Conservation (phyloP, 2,888 invertebrate species). For the Drosophila infuscata region DNA sequence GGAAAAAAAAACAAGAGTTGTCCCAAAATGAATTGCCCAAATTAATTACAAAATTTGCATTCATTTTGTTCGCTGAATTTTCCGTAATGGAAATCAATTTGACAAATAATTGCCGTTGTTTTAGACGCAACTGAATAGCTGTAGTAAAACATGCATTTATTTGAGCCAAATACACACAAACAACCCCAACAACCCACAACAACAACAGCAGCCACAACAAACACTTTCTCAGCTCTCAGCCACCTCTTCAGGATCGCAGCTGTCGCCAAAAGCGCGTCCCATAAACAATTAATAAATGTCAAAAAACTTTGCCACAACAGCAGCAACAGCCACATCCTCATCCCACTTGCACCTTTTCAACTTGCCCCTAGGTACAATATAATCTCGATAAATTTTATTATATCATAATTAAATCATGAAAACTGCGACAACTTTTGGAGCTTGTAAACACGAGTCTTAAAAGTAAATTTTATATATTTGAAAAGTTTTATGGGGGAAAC, state of each 20-base stretch:
- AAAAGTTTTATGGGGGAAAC: constrained; percentile 49
- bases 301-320: constrained; percentile 69
- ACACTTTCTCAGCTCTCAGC: constrained; percentile 26
- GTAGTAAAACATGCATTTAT: constrained; percentile 2
- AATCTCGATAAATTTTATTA: constrained; percentile 58
- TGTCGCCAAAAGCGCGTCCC: constrained; percentile 70
- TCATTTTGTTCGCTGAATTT: constrained; percentile 10
- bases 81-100: neutral
- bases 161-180: constrained; percentile 17
- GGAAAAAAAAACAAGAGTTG: constrained; percentile 22
- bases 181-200: constrained; percentile 32
- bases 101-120: constrained; percentile 13
- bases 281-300: constrained; percentile 80
- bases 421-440: constrained; percentile 39
- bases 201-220: constrained; percentile 12
- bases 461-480: constrained; percentile 43
- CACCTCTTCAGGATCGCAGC: constrained; percentile 66
- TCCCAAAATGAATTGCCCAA: constrained; percentile 39
- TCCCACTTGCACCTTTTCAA: constrained; percentile 14
- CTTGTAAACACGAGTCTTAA: constrained; percentile 73
- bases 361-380: constrained; percentile 58
- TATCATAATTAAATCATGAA: constrained; percentile 62
- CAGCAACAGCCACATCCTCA: constrained; percentile 6
- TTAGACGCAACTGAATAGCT: neutral
- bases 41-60: constrained; percentile 43